Base-by-base conservation (phyloP, 2,888 invertebrate genomes). In the Drosophila flavopinicola region DNA sequence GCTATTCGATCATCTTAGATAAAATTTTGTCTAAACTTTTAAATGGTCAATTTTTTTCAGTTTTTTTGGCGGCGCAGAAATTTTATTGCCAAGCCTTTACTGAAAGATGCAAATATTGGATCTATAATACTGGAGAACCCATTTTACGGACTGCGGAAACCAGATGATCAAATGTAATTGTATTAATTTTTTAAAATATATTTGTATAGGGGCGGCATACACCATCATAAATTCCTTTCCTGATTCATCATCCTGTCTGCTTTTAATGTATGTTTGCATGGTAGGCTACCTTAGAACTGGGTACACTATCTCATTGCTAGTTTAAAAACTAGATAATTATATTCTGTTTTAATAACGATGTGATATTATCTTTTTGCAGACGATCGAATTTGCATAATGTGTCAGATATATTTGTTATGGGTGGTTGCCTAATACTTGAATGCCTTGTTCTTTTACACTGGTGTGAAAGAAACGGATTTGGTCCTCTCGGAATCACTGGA, bases 381-480 rank as follows among this genome's bases (percentile, higher is more conserved):
- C 95, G 98, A 29, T 99, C 98, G 1, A 95, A 96, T 84, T 93
- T 99, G 47, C 96, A 96, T 90, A 96, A 99, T 92, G 99, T 99
- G 3, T 97, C 97, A 15, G 99, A 99, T 91, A 96, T 99, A 89
- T 99, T 99, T 93, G 97, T 99, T 73, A 99, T 99, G 99, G 99
- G 99, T 57, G 99, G 98, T 37, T 97, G 98, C 88, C 92, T 99
- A 60, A 96, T 99, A 69, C 93, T 99, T 82, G 99, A 99, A 92
- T 95, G 97, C 33, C 92, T 98, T 78, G 98, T 96, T 44, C 92
- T 99, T 73, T 93, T 99, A 74, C 95, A 98, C 91, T 99, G 98
- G 98, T 97, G 97, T 90, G 97, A 98, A 91, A 92, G 94, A 53
- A 94, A 96, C 89, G 98, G 98, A 10, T 95, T 95, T 79, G 98